Evolutionary conservation across 2,113 vertebrate genomes (phyloP).

Genomic region (Lamprologus ornatipinnis): DNA sequence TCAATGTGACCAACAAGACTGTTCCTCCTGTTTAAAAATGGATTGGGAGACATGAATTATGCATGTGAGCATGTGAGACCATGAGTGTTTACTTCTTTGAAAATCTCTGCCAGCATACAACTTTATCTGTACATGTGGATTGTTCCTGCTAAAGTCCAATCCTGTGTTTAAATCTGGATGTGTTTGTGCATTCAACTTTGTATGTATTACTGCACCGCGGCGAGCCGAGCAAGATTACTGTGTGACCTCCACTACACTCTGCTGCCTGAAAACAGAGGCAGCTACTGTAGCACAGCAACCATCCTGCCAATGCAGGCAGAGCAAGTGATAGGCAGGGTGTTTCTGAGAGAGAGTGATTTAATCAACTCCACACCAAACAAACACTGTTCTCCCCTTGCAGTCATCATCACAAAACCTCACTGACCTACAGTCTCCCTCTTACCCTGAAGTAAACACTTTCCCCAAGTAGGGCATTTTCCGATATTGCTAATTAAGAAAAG

Average conservation of each 20-base stretch:
- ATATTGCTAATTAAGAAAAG: background rate
- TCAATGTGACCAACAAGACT: background rate
- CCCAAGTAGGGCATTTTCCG: background rate
- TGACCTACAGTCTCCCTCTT: background rate
- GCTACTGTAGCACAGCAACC: conserved; percentile 12
- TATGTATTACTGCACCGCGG: background rate
- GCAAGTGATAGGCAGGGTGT: background rate
- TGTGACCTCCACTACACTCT: conserved; percentile 11
- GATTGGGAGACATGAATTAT: background rate
- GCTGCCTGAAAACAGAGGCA: conserved; percentile 30
- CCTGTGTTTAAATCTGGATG: background rate
- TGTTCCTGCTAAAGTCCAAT: background rate
- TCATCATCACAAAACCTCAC: background rate
- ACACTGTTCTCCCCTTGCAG: background rate
- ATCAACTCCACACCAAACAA: conserved; percentile 36
- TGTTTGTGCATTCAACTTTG: conserved; percentile 11
- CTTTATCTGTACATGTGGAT: background rate
- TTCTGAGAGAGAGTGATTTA: conserved; percentile 33
- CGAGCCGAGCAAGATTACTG: conserved; percentile 26
- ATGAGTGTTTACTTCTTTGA: background rate
- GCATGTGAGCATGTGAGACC: background rate
- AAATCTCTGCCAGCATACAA: background rate
- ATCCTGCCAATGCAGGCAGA: conserved; percentile 4
- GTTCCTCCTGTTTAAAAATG: background rate
- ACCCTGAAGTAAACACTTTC: background rate